A percentile compares a stretch with the other conserved stretches of the same genome.
phyloP scores from a whole-genome alignment of 2,797 vertebrate genomes.

The Moxostoma hubbsi region DNA sequence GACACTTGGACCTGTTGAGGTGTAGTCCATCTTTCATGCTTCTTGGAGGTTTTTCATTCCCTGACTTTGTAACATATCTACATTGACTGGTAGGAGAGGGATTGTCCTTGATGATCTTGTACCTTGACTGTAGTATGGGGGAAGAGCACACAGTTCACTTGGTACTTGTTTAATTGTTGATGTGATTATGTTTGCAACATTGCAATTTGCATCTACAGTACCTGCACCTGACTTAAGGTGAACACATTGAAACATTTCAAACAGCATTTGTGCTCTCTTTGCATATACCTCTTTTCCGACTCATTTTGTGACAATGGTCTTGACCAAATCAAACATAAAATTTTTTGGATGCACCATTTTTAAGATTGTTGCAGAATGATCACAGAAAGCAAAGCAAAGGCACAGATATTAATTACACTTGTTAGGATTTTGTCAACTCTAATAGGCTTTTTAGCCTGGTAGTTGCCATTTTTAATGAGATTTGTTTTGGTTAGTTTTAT shows the following conservation, averaged over 20 bases:
- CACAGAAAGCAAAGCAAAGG: conserved; percentile 25
- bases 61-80: too few relatives aligned
- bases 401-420: conserved; percentile 4
- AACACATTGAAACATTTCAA: conserved; percentile 9
- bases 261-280: conserved; percentile 22
- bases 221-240: not conserved
- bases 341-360: too few relatives aligned
- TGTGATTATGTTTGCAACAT: not conserved
- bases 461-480: too few relatives aligned
- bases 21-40: too few relatives aligned
- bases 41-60: too few relatives aligned
- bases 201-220: not conserved
- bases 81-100: too few relatives aligned
- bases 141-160: not conserved
- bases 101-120: conserved; percentile 1
- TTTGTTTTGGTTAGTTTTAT: too few relatives aligned
- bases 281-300: conserved; percentile 1
- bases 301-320: conserved; percentile 6
- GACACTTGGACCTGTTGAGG: too few relatives aligned
- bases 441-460: too few relatives aligned
- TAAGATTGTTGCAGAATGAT: not conserved
- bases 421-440: not conserved
- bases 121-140: not conserved
- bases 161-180: conserved; percentile 2
- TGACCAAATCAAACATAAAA: too few relatives aligned